Conservation (phyloP, 2,797 vertebrate species). For the Hylomyscus alleni region DNA sequence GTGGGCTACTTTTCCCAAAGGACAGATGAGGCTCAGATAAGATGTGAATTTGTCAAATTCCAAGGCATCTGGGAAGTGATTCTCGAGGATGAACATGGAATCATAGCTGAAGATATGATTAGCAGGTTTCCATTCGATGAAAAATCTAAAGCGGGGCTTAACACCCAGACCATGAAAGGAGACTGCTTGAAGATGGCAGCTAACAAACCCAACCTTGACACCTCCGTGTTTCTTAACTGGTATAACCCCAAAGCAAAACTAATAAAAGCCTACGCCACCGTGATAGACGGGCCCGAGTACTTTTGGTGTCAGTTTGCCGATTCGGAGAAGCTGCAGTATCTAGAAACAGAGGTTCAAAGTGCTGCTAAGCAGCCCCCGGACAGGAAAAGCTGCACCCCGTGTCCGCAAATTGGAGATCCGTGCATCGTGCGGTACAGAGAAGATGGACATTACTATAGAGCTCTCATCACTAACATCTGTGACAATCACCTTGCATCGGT, state of each 20-base stretch:
- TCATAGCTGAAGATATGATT: slow-evolving; percentile 86
- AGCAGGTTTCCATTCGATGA: slow-evolving; percentile 57
- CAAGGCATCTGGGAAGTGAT: slow-evolving; percentile 93
- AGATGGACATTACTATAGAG: slow-evolving; percentile 93
- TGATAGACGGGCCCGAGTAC: slow-evolving; percentile 89
- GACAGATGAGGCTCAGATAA: slow-evolving; percentile 88
- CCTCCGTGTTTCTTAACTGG: slow-evolving; percentile 82
- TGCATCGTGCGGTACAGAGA: slow-evolving; percentile 92
- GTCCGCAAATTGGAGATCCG: slow-evolving; percentile 88
- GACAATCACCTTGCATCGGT: slow-evolving; percentile 86
- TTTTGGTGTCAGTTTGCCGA: slow-evolving; percentile 94
- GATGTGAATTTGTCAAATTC: slow-evolving; percentile 91
- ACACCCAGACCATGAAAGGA: background rate
- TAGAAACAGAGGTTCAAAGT: slow-evolving; percentile 89
- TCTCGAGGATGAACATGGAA: slow-evolving; percentile 89
- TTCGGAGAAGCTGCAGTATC: slow-evolving; percentile 87
- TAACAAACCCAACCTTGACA: slow-evolving; percentile 41
- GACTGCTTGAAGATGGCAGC: background rate
- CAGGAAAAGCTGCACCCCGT: slow-evolving; percentile 16
- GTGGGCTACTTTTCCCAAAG: slow-evolving; percentile 88
- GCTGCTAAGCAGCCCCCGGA: slow-evolving; percentile 79
- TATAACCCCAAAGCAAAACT: slow-evolving; percentile 83
- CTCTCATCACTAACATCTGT: slow-evolving; percentile 87
- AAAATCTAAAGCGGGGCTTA: slow-evolving; percentile 57
- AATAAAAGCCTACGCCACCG: slow-evolving; percentile 89